phyloP scores from a whole-genome alignment of 2,797 vertebrate species.

The Pseudochromis fuscus region DNA sequence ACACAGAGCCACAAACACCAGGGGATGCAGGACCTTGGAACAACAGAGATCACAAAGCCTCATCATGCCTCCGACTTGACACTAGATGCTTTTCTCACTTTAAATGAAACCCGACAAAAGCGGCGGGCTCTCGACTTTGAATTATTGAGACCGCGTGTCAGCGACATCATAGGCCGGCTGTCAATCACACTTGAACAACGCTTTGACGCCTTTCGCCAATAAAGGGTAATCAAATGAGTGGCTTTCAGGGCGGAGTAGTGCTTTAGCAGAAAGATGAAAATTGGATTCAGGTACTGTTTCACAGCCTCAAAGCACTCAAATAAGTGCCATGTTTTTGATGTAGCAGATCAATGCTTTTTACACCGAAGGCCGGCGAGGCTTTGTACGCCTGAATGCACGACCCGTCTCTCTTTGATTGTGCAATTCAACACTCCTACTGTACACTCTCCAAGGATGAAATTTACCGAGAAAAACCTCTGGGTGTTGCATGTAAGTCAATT shows the following conservation, averaged over 20 bases:
- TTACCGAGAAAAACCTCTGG: constrained; percentile 49
- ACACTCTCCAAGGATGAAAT: constrained; percentile 63
- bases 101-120: constrained; percentile 56
- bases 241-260: constrained; percentile 23
- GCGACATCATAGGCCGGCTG: constrained; percentile 26
- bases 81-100: constrained; percentile 46
- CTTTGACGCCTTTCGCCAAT: constrained; percentile 25
- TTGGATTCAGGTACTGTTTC: constrained; percentile 45
- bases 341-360: constrained; percentile 54
- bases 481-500: constrained; percentile 74
- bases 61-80: constrained; percentile 40
- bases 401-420: constrained; percentile 57
- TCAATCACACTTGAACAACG: constrained; percentile 10
- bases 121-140: constrained; percentile 41
- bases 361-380: constrained; percentile 43
- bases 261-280: constrained; percentile 40
- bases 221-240: constrained; percentile 49
- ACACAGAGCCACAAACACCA: constrained; percentile 21
- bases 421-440: constrained; percentile 57
- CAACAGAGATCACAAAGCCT: constrained; percentile 41
- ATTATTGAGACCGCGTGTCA: constrained; percentile 37
- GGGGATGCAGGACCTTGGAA: constrained; percentile 21
- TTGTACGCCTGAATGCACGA: constrained; percentile 45
- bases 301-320: constrained; percentile 39
- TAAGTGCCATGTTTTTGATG: constrained; percentile 62